phyloP scores from a whole-genome alignment of 2,888 invertebrate genomes.

The Omphaloscelis lunosa region DNA sequence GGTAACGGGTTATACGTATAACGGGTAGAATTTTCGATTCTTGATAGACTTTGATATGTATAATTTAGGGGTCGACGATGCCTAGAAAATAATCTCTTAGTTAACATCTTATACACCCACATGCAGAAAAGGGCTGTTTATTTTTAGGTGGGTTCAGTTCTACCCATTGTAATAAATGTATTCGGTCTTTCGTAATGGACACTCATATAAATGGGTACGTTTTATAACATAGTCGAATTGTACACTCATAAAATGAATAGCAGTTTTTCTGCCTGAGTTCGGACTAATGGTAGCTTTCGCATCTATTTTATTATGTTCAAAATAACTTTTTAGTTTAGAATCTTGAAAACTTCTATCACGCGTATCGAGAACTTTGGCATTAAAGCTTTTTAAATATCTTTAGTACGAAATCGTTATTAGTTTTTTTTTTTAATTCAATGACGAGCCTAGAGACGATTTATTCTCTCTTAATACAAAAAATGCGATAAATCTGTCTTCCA shows the following conservation, averaged over 20 bases:
- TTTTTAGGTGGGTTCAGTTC: conserved; percentile 22
- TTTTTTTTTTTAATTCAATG: conserved; percentile 30
- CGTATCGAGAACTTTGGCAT: background rate
- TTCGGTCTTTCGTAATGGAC: conserved; percentile 16
- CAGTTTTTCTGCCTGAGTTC: background rate
- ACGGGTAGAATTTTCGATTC: background rate
- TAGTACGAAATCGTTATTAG: background rate
- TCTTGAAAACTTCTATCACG: background rate
- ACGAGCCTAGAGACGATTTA: conserved; percentile 29
- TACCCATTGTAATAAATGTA: conserved; percentile 17
- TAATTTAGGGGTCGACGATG: background rate
- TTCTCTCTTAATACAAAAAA: conserved; percentile 49
- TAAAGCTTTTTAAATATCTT: background rate
- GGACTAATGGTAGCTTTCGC: background rate
- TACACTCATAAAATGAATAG: background rate
- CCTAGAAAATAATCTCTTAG: conserved; percentile 27
- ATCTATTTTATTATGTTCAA: background rate
- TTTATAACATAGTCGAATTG: conserved; percentile 17
- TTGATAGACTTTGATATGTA: background rate
- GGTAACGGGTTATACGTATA: background rate
- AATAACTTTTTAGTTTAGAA: background rate
- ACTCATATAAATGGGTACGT: conserved; percentile 13
- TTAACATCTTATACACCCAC: conserved; percentile 23
- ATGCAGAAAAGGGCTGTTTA: conserved; percentile 21
- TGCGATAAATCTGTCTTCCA: conserved; percentile 64